Conservation (phyloP, 1,140 invertebrate species). For the Spodoptera frugiperda region DNA sequence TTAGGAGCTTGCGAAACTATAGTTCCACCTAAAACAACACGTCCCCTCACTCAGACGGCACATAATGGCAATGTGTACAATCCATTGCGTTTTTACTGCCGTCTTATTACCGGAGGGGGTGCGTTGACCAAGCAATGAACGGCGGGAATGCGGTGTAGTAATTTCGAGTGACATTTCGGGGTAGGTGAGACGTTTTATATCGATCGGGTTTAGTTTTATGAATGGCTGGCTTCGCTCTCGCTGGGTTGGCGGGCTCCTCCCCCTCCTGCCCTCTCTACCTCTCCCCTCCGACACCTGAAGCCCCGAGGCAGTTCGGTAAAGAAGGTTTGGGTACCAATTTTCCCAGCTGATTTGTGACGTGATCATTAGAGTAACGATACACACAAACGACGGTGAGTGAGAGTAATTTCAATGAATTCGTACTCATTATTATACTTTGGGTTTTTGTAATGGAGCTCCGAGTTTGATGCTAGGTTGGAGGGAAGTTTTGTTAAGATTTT, state of each 20-base stretch:
- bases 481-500: too few relatives aligned
- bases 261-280: neutral
- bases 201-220: constrained; percentile 78
- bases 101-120: constrained; percentile 26
- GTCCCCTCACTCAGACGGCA: constrained; percentile 26
- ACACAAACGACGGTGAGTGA: constrained; percentile 38
- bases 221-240: constrained; percentile 63
- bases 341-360: constrained; percentile 59
- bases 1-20: constrained; percentile 42
- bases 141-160: constrained; percentile 18
- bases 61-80: constrained; percentile 14
- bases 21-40: constrained; percentile 33
- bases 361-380: constrained; percentile 57
- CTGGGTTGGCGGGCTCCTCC: constrained; percentile 39
- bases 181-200: constrained; percentile 69
- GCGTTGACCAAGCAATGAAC: constrained; percentile 58
- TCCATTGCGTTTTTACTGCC: constrained; percentile 54
- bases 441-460: neutral
- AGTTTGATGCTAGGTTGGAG: too few relatives aligned
- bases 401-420: constrained; percentile 33
- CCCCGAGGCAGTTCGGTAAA: constrained; percentile 11
- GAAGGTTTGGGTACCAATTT: constrained; percentile 47
- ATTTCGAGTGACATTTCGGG: constrained; percentile 44
- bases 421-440: neutral
- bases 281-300: constrained; percentile 43